Base-by-base conservation (phyloP, 2,888 invertebrate species). In the Metopia argyrocephala region DNA sequence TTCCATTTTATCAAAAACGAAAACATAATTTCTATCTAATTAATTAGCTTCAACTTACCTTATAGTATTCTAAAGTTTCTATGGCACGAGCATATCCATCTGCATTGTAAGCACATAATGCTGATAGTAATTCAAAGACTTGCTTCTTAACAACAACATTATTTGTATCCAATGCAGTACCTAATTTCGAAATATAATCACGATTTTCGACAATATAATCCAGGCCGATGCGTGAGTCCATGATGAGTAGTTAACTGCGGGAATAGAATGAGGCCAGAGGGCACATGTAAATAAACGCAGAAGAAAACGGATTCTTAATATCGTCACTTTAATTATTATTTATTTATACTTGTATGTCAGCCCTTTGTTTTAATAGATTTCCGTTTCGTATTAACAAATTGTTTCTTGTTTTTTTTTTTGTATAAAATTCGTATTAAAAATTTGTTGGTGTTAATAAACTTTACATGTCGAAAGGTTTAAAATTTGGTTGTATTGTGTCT, bases 131-230 rank as follows among this genome's bases (percentile, higher is more conserved):
- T 92, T 98, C 98, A 91, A 98, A 96, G 88, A 98, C 97, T 93
- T 98, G 98, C 91, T 98, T 98, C 93, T 98, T 98, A 86, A 98
- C 97, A 83, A 96, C 95, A 69, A 94, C 94, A 89, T 97, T 97
- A 85, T 94, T 95, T 52, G 97, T 97, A 90, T 97, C 96, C 91
- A 98, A 93, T 85, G 98, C 98, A 91, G 96, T 95, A 66, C 97
- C 96, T 87, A 98, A 93, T 91, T 97, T 97, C 86, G 94, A 93
- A 86, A 96, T 95, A 91, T 97, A 97, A 91, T 97, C 97, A 84
- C 95, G 95, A 92, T 97, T 96, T 91, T 97, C 96, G 85, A 97
- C 96, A 90, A 98, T 96, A 91, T 96, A 97, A 92, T 97, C 97
- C 91, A 98, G 93, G 86, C 97, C 97, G 91, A 97, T 95, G 88